A percentile compares a stretch with the other conserved stretches of the same genome.
Conservation (phyloP, 1,140 invertebrate species). For the Brachionus paranguensis region DNA sequence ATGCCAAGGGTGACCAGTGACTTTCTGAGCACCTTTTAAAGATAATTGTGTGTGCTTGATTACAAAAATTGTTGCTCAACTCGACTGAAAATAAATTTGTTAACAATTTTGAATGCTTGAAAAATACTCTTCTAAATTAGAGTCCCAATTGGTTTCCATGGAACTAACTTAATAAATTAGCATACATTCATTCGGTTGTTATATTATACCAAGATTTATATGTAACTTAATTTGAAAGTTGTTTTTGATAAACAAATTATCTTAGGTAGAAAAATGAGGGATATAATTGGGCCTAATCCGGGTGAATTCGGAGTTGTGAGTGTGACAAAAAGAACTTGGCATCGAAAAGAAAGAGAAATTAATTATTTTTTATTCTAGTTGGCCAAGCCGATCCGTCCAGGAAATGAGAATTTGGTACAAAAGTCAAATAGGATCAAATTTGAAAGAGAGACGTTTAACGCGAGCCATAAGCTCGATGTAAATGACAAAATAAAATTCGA, state of each 20-base stretch:
- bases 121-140: not conserved
- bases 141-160: not conserved
- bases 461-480: not conserved
- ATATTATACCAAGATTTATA: not conserved
- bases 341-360: not conserved
- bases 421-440: not conserved
- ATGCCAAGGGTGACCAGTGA: too few species aligned
- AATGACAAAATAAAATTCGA: slow-evolving; percentile 31
- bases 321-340: not conserved
- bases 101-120: not conserved
- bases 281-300: slow-evolving; percentile 34
- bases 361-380: not conserved
- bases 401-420: slow-evolving; percentile 33
- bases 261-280: slow-evolving; percentile 1
- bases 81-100: not conserved
- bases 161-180: not conserved
- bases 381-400: not conserved
- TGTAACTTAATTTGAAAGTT: not conserved
- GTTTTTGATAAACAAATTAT: slow-evolving; percentile 35
- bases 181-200: not conserved
- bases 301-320: slow-evolving; percentile 30
- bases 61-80: not conserved
- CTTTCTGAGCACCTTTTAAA: too few species aligned
- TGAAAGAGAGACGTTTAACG: not conserved
- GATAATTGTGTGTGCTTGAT: not conserved